Percentiles rank a stretch among this genome's conserved stretches.
phyloP scores from a whole-genome alignment of 2,113 vertebrate genomes.

The Aegithalos caudatus region DNA sequence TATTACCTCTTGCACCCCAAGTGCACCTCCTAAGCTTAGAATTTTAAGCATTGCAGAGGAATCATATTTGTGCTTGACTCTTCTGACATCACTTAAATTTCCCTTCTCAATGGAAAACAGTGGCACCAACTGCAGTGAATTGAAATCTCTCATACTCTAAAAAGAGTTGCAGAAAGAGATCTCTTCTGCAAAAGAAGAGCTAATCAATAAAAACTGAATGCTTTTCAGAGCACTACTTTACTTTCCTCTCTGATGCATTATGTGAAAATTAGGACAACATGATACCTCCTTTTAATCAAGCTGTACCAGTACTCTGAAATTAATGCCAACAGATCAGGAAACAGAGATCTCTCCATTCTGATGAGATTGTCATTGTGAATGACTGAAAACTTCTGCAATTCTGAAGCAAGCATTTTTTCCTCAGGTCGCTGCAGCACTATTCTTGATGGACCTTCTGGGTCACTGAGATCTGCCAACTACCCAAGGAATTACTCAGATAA shows the following conservation, averaged over 20 bases:
- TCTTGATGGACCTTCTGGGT: slow-evolving; percentile 2
- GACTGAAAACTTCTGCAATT: neutral
- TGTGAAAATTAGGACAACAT: neutral
- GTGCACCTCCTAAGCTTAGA: neutral
- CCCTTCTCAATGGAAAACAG: neutral
- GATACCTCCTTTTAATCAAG: neutral
- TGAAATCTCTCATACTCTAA: neutral
- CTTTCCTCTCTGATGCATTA: neutral
- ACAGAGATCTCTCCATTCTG: neutral
- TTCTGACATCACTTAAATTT: neutral
- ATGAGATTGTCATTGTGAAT: neutral
- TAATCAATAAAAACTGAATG: neutral
- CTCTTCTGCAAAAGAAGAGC: neutral
- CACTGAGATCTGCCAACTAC: slow-evolving; percentile 13
- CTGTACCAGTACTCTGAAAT: neutral
- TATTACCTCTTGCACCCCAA: neutral
- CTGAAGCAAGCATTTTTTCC: neutral
- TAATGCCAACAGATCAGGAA: neutral
- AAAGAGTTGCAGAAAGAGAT: neutral
- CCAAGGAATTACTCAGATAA: slow-evolving; percentile 44
- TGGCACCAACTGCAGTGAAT: neutral
- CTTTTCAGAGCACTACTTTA: neutral
- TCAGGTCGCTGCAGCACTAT: slow-evolving; percentile 58
- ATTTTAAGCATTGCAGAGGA: neutral
- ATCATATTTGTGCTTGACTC: neutral